Evolutionary conservation across 2,888 invertebrate species (phyloP).

Genomic region (Noctua comes): DNA sequence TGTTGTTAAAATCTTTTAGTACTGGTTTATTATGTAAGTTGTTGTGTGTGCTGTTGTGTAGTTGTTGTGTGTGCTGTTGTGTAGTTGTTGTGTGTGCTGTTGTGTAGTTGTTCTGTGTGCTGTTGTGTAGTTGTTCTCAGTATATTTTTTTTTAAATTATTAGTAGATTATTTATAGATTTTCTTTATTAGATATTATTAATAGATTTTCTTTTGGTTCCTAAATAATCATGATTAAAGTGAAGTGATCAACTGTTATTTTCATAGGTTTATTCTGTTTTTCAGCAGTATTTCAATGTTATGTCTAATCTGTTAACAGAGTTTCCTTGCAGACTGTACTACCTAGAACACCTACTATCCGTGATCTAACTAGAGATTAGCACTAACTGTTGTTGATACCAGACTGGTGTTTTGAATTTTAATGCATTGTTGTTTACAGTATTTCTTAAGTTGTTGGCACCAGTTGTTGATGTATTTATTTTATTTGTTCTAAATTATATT

Average conservation of each 20-base stretch:
- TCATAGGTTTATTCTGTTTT: neutral
- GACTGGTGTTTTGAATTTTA: conserved; percentile 38
- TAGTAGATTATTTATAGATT: too few relatives aligned
- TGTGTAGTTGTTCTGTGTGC: too few relatives aligned
- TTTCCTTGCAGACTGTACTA: conserved; percentile 5
- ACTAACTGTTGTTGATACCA: conserved; percentile 35
- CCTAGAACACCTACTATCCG: conserved; percentile 9
- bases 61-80: too few relatives aligned
- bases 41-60: too few relatives aligned
- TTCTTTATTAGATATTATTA: too few relatives aligned
- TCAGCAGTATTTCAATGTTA: neutral
- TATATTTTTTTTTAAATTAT: too few relatives aligned
- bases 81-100: too few relatives aligned
- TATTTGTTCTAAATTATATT: neutral
- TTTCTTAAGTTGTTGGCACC: conserved; percentile 44
- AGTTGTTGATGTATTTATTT: conserved; percentile 23
- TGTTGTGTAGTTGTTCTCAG: too few relatives aligned
- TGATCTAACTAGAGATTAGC: conserved; percentile 38
- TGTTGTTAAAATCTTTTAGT: neutral
- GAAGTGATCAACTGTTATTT: neutral
- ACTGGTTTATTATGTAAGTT: neutral
- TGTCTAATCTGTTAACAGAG: neutral
- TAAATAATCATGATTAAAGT: neutral
- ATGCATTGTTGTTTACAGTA: conserved; percentile 43
- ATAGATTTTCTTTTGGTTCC: neutral